A percentile compares a stretch with the other conserved stretches of the same genome.
Evolutionary conservation across 1,140 invertebrate species (phyloP).

Genomic region (Nasonia vitripennis): DNA sequence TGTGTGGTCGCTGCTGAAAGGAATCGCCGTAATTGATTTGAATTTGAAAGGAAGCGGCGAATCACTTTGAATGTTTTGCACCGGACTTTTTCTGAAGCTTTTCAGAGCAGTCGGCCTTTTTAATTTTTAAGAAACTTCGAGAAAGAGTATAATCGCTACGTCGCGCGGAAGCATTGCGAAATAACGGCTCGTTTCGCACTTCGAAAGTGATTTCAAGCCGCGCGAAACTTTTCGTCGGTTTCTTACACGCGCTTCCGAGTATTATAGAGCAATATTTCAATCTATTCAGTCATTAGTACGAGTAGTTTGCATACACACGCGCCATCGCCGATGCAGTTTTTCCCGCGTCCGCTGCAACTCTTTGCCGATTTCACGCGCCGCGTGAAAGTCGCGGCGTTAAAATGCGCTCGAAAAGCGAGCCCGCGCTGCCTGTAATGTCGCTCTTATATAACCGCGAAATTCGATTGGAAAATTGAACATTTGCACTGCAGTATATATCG

Average conservation of each 20-base stretch:
- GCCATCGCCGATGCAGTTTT: too few species aligned
- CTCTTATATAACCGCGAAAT: background rate
- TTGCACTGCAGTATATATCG: too few species aligned
- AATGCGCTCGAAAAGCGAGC: background rate
- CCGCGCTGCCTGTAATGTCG: background rate
- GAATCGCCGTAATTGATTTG: background rate
- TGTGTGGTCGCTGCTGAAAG: too few species aligned
- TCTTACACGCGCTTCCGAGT: background rate
- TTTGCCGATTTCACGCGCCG: background rate
- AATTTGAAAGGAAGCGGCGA: background rate
- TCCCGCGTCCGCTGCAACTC: background rate
- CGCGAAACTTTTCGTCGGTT: too few species aligned
- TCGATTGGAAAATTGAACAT: too few species aligned
- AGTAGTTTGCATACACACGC: too few species aligned
- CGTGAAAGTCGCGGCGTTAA: background rate
- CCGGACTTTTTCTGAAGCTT: background rate
- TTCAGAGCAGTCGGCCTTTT: background rate
- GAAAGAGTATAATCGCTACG: too few species aligned
- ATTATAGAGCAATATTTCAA: too few species aligned
- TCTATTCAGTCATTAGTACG: too few species aligned
- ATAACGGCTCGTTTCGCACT: background rate
- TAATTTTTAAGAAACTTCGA: background rate
- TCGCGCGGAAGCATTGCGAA: background rate
- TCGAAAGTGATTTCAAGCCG: background rate
- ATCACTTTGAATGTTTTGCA: background rate